Evolutionary conservation across 2,797 vertebrate species (phyloP).

Genomic region (Poecile montanus): DNA sequence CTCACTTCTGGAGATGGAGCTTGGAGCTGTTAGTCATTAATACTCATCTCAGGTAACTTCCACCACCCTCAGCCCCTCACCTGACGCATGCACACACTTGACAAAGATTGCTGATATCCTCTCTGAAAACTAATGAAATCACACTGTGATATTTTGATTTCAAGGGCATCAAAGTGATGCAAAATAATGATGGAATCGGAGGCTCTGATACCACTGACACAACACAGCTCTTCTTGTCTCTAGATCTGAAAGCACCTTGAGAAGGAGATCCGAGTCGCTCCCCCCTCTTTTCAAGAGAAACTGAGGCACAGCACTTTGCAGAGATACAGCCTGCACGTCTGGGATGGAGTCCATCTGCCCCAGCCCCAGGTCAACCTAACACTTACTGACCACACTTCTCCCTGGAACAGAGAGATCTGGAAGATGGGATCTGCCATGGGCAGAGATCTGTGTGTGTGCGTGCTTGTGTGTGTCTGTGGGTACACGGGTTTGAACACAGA

Average conservation of each 20-base stretch:
- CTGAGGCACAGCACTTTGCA: background rate
- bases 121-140: constrained; percentile 70
- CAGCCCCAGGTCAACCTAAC: background rate
- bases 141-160: constrained; percentile 61
- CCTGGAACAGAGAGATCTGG: background rate
- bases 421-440: background rate
- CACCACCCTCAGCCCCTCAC: constrained; percentile 56
- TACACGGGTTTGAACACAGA: background rate
- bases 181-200: background rate
- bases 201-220: background rate
- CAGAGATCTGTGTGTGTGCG: background rate
- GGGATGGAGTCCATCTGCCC: background rate
- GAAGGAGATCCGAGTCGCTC: background rate
- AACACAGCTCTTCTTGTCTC: background rate
- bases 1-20: constrained; percentile 11
- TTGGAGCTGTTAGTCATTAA: constrained; percentile 67
- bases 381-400: background rate
- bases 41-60: constrained; percentile 65
- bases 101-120: constrained; percentile 68
- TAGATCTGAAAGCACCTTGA: background rate
- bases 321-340: background rate
- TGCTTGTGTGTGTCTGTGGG: background rate
- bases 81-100: constrained; percentile 51
- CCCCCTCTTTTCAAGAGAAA: background rate
- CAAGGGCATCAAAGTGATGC: constrained; percentile 49